A percentile compares a stretch with the other conserved stretches of the same genome.
Conservation (phyloP, 2,113 vertebrate species). For the Toxotes jaculatrix region DNA sequence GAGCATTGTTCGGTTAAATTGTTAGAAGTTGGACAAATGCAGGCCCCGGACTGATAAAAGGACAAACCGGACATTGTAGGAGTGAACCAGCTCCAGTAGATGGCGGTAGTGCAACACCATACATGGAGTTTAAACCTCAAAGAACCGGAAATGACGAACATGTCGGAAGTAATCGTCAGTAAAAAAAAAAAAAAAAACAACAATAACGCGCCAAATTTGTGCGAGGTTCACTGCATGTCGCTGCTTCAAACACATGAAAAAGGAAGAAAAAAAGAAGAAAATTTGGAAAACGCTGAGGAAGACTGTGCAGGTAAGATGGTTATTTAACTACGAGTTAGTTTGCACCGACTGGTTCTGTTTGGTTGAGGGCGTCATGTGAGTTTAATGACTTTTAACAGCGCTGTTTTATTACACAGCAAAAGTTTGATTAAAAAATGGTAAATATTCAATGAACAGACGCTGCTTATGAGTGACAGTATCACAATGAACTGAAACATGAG, state of each 20-base stretch:
- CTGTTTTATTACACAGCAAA: not conserved
- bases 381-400: not conserved
- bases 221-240: not conserved
- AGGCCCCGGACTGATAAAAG: too few relatives aligned
- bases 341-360: not conserved
- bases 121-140: not conserved
- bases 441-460: not conserved
- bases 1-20: too few relatives aligned
- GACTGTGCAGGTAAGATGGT: constrained; percentile 20
- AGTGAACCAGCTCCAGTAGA: not conserved
- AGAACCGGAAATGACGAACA: constrained; percentile 5
- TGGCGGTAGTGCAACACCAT: not conserved
- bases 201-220: constrained; percentile 71
- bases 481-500: not conserved
- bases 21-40: too few relatives aligned
- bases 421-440: not conserved
- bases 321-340: not conserved
- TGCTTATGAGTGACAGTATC: not conserved
- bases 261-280: too few relatives aligned
- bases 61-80: not conserved
- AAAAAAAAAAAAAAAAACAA: not conserved
- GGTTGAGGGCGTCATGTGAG: not conserved
- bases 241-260: not conserved
- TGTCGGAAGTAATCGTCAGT: constrained; percentile 14
- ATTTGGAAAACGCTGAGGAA: not conserved